Percentiles rank a stretch among this genome's conserved stretches.
phyloP scores from a whole-genome alignment of 2,888 invertebrate genomes.

The Quadroppia sp. region DNA sequence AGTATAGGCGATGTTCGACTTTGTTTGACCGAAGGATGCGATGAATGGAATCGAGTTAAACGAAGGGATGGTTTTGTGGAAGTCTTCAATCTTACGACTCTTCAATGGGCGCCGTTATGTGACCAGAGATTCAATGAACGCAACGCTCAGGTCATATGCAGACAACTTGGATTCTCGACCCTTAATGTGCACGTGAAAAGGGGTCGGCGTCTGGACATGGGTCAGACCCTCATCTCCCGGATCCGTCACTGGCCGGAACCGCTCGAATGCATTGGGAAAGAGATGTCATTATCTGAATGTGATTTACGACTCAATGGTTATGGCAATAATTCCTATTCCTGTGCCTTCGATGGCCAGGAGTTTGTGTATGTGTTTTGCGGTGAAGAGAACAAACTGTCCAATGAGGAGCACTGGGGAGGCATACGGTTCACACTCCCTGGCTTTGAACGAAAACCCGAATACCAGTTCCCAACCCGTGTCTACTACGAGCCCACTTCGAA shows the following conservation, averaged over 20 bases:
- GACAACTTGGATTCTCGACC: slow-evolving; percentile 82
- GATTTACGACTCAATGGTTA: slow-evolving; percentile 76
- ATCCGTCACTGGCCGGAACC: slow-evolving; percentile 96
- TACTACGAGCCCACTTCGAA: slow-evolving; percentile 40
- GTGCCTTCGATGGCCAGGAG: slow-evolving; percentile 75
- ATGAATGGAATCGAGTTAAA: slow-evolving; percentile 34
- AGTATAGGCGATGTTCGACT: slow-evolving; percentile 45
- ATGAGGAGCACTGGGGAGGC: slow-evolving; percentile 83
- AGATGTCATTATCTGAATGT: slow-evolving; percentile 54
- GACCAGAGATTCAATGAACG: slow-evolving; percentile 91
- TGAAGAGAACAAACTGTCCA: slow-evolving; percentile 44
- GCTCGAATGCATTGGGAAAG: slow-evolving; percentile 61
- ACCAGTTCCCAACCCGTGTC: slow-evolving; percentile 43
- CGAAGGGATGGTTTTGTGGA: slow-evolving; percentile 80
- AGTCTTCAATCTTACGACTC: slow-evolving; percentile 87
- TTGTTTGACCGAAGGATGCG: slow-evolving; percentile 47
- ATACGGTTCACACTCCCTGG: slow-evolving; percentile 83
- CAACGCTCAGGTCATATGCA: slow-evolving; percentile 93
- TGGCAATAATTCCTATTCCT: slow-evolving; percentile 71
- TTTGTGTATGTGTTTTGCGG: slow-evolving; percentile 94
- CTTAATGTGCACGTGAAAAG: slow-evolving; percentile 82
- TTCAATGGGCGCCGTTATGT: slow-evolving; percentile 96
- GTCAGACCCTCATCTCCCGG: slow-evolving; percentile 76
- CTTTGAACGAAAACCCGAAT: slow-evolving; percentile 61
- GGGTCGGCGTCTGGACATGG: slow-evolving; percentile 78